Conservation (phyloP, 2,113 vertebrate species). For the rabbit (Oryctolagus cuniculus) region DNA sequence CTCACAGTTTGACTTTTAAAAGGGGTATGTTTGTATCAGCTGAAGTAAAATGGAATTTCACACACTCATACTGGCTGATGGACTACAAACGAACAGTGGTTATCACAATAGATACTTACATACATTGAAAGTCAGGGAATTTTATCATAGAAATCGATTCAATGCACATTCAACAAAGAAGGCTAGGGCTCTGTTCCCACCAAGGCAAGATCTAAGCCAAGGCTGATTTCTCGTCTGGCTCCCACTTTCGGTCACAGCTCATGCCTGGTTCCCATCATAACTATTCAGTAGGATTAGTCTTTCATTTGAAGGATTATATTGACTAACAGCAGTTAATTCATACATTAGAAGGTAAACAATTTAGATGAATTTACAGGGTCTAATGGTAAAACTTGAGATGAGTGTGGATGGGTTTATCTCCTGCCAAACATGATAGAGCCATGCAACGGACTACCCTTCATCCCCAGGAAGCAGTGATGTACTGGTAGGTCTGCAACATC, state of each 20-base stretch:
- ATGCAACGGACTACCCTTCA: background rate
- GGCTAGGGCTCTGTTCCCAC: too few species aligned
- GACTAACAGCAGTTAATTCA: background rate
- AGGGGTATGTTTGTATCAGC: background rate
- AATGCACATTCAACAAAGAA: background rate
- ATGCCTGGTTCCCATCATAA: background rate
- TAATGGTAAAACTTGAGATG: background rate
- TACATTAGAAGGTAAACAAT: background rate
- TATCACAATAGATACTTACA: background rate
- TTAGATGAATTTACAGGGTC: background rate
- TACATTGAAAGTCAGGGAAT: slow-evolving; percentile 25
- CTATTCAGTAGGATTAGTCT: background rate
- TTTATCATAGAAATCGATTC: background rate
- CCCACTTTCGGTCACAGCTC: background rate
- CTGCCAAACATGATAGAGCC: background rate
- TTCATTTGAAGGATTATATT: background rate
- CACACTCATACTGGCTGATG: background rate
- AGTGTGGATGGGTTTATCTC: background rate
- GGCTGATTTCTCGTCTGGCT: background rate
- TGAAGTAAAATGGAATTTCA: slow-evolving; percentile 64
- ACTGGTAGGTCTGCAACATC: background rate
- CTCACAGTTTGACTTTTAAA: slow-evolving; percentile 38
- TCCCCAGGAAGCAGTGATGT: background rate
- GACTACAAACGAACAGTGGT: background rate
- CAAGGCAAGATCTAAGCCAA: background rate